phyloP scores from a whole-genome alignment of 2,113 vertebrate genomes.

The Petrocephalus zakoni region DNA sequence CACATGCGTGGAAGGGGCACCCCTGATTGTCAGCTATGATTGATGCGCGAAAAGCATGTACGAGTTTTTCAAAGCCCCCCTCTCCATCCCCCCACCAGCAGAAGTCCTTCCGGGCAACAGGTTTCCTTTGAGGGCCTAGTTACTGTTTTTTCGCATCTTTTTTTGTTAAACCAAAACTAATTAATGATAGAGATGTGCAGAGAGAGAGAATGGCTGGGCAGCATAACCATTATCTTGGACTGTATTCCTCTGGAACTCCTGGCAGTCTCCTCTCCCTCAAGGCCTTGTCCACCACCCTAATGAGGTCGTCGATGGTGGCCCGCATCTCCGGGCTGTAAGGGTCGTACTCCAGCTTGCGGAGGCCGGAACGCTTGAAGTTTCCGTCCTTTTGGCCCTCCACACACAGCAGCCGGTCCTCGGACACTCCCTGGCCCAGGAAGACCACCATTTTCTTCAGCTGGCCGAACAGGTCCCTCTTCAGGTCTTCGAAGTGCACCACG shows the following conservation, averaged over 20 bases:
- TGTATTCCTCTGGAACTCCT: slow-evolving; percentile 77
- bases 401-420: slow-evolving; percentile 82
- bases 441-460: slow-evolving; percentile 77
- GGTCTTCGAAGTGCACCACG: slow-evolving; percentile 89
- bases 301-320: slow-evolving; percentile 68
- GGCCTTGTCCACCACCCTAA: slow-evolving; percentile 72
- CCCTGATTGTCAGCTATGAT: slow-evolving; percentile 10
- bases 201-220: not conserved
- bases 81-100: not conserved
- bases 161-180: not conserved
- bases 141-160: not conserved
- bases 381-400: slow-evolving; percentile 88
- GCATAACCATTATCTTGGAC: slow-evolving; percentile 72
- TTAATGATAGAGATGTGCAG: not conserved
- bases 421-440: slow-evolving; percentile 66
- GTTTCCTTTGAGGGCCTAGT: too few species aligned
- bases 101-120: not conserved
- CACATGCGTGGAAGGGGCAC: not conserved
- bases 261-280: slow-evolving; percentile 76
- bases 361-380: slow-evolving; percentile 83
- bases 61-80: not conserved
- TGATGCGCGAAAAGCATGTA: not conserved
- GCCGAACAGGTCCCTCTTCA: slow-evolving; percentile 72
- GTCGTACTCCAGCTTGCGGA: slow-evolving; percentile 72
- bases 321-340: slow-evolving; percentile 84